A percentile compares a stretch with the other conserved stretches of the same genome.
phyloP scores from a whole-genome alignment of 1,140 invertebrate genomes.

The Macrostomum lignano region DNA sequence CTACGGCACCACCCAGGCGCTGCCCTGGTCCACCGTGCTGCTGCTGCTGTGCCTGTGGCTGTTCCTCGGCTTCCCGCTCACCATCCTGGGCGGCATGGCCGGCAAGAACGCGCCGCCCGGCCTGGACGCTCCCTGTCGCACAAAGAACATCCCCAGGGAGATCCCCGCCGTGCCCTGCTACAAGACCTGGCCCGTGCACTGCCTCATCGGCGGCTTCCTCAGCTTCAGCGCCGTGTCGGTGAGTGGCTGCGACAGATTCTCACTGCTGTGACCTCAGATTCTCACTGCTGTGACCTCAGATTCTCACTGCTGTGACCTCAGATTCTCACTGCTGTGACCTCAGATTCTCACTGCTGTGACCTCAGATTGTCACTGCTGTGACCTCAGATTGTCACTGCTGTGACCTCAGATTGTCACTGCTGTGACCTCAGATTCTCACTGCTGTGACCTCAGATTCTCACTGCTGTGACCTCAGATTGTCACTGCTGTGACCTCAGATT shows the following conservation, averaged over 20 bases:
- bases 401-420: no score
- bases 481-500: no score
- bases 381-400: no score
- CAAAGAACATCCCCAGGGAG: conserved; percentile 31
- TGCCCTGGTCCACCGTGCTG: conserved; percentile 30
- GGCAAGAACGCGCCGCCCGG: conserved; percentile 29
- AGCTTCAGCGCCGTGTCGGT: conserved; percentile 34
- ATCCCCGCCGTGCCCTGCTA: conserved; percentile 31
- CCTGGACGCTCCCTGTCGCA: conserved; percentile 31
- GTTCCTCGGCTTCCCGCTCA: conserved; percentile 32
- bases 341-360: no score
- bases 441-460: no score
- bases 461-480: no score
- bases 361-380: no score
- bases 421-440: no score
- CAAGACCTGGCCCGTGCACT: conserved; percentile 27
- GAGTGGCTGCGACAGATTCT: conserved; percentile 33
- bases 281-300: no score
- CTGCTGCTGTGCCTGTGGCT: conserved; percentile 30
- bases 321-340: no score
- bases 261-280: conserved; percentile 32
- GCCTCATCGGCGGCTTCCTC: conserved; percentile 31
- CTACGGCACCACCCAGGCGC: conserved; percentile 32
- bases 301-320: no score
- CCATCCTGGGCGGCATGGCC: conserved; percentile 31